phyloP scores from a whole-genome alignment of 2,113 vertebrate genomes.

The Manacus vitellinus region DNA sequence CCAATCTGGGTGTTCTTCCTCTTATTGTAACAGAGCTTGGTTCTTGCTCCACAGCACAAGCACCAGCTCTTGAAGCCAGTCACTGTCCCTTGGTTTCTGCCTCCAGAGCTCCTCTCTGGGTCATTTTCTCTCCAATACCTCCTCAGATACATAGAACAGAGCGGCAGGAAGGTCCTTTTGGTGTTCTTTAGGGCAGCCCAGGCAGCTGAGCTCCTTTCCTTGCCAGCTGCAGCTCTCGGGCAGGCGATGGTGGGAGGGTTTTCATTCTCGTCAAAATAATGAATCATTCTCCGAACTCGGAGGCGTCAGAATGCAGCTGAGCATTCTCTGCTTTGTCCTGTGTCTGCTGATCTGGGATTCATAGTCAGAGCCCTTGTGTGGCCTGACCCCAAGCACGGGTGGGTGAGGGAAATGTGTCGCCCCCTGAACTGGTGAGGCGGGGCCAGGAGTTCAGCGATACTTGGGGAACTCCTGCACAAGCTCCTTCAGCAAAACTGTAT shows the following conservation, averaged over 20 bases:
- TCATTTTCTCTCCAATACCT: not conserved
- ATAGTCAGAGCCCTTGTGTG: not conserved
- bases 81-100: not conserved
- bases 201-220: not conserved
- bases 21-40: not conserved
- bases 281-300: slow-evolving; percentile 41
- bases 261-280: slow-evolving; percentile 11
- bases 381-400: not conserved
- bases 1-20: not conserved
- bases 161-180: not conserved
- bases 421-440: accelerated
- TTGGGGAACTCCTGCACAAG: not conserved
- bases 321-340: slow-evolving; percentile 45
- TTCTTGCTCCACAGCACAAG: not conserved
- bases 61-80: not conserved
- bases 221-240: slow-evolving; percentile 33
- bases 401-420: not conserved
- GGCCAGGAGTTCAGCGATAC: not conserved
- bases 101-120: not conserved
- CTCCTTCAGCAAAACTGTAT: not conserved
- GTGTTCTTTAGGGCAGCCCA: not conserved
- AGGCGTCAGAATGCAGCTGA: slow-evolving; percentile 54
- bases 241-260: not conserved
- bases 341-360: slow-evolving; percentile 2
- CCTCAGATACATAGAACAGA: not conserved